Evolutionary conservation across 2,888 invertebrate genomes (phyloP).

Genomic region (Synanthedon vespiformis): DNA sequence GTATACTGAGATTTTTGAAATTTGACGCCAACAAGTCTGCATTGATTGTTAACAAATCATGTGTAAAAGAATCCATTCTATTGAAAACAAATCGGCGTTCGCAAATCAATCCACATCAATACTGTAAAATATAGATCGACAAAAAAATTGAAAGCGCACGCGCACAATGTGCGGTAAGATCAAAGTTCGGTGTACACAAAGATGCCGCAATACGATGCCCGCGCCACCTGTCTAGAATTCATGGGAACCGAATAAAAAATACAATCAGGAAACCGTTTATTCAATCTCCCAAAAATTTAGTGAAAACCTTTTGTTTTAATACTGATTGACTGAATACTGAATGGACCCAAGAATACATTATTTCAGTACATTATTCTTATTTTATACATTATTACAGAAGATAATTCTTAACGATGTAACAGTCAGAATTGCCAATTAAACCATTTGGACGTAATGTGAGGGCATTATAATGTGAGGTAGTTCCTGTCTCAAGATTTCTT

Average conservation of each 20-base stretch:
- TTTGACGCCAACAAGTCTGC: conserved; percentile 11
- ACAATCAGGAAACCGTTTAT: not conserved
- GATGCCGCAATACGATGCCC: conserved; percentile 50
- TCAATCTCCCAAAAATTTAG: not conserved
- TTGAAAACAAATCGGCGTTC: conserved; percentile 38
- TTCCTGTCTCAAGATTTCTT: conserved; percentile 16
- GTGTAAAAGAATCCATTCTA: conserved; percentile 14
- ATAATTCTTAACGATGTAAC: no score
- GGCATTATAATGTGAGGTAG: not conserved
- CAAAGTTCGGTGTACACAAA: conserved; percentile 39
- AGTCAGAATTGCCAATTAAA: no score
- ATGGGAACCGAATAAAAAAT: conserved; percentile 40
- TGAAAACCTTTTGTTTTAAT: no score
- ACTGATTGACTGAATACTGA: no score
- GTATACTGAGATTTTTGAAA: not conserved
- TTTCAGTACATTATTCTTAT: no score
- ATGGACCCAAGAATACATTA: no score
- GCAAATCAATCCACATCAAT: conserved; percentile 37
- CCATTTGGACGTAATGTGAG: not conserved
- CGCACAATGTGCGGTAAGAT: conserved; percentile 58
- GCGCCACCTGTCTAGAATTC: conserved; percentile 64
- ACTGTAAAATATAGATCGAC: conserved; percentile 24
- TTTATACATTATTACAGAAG: no score
- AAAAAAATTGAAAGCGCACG: conserved; percentile 52
- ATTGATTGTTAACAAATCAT: not conserved